phyloP scores from a whole-genome alignment of 2,113 vertebrate species.

The Epinephelus lanceolatus region DNA sequence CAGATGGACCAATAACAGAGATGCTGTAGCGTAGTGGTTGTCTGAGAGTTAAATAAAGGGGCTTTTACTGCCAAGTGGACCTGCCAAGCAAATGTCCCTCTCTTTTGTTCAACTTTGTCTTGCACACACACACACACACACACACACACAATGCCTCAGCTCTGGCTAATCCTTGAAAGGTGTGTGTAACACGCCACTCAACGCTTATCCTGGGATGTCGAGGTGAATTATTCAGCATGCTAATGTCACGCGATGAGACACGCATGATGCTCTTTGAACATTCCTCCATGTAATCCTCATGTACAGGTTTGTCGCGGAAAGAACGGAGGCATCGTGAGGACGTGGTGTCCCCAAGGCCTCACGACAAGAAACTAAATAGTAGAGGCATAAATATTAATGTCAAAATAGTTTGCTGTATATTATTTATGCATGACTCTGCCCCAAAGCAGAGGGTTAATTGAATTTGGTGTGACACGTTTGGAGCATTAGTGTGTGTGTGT shows the following conservation, averaged over 20 bases:
- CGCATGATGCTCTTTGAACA: slow-evolving; percentile 37
- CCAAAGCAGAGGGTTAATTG: slow-evolving; percentile 69
- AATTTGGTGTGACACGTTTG: slow-evolving; percentile 69
- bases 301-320: slow-evolving; percentile 49
- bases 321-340: slow-evolving; percentile 16
- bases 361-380: slow-evolving; percentile 57
- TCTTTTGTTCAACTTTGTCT: slow-evolving; percentile 55
- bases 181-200: slow-evolving; percentile 61
- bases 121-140: background rate
- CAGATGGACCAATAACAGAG: slow-evolving; percentile 54
- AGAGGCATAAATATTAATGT: slow-evolving; percentile 76
- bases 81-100: slow-evolving; percentile 40
- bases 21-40: slow-evolving; percentile 20
- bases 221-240: slow-evolving; percentile 71
- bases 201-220: slow-evolving; percentile 37
- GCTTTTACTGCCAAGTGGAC: slow-evolving; percentile 69
- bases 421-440: slow-evolving; percentile 71
- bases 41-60: slow-evolving; percentile 71
- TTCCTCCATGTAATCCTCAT: slow-evolving; percentile 52
- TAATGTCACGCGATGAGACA: slow-evolving; percentile 73
- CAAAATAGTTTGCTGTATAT: slow-evolving; percentile 59
- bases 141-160: slow-evolving; percentile 9
- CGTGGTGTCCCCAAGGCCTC: slow-evolving; percentile 27
- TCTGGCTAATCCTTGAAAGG: slow-evolving; percentile 59
- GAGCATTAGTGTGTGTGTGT: slow-evolving; percentile 31